Conservation (phyloP, 2,113 vertebrate species). For the Anguilla rostrata region DNA sequence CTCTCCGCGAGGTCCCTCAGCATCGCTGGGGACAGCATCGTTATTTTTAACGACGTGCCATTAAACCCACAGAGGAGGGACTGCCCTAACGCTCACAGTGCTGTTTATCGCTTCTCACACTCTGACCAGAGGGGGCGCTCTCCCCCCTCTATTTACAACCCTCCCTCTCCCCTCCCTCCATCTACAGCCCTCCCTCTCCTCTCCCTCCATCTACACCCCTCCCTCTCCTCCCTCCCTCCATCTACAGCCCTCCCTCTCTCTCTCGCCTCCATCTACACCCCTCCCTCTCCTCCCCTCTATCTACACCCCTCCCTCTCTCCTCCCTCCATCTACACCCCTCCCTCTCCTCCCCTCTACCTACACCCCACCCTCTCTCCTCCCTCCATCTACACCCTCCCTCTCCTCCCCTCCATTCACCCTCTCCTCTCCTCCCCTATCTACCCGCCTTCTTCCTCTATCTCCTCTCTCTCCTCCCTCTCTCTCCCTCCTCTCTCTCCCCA, state of each 20-base stretch:
- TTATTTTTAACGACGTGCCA: background rate
- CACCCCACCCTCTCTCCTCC: background rate
- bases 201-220: background rate
- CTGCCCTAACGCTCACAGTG: background rate
- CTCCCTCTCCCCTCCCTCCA: background rate
- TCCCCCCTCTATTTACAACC: background rate
- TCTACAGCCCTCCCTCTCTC: background rate
- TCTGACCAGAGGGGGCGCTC: too few relatives aligned
- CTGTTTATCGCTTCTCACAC: background rate
- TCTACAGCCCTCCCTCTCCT: background rate
- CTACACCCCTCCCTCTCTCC: background rate
- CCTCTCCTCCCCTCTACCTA: background rate
- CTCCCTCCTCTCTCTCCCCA: background rate
- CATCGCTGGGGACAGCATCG: background rate
- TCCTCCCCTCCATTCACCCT: background rate
- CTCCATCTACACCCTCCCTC: background rate
- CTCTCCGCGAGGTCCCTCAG: background rate
- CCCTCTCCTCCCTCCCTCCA: background rate
- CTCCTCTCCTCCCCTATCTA: constrained; percentile 18
- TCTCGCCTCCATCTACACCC: background rate
- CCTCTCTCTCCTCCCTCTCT: background rate
- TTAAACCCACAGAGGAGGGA: background rate
- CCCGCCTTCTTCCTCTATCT: too few relatives aligned
- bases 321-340: background rate
- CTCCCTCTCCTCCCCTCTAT: too few relatives aligned